These are phyloP conservation scores for Selene dorsalis DNA, from an alignment of 2,797 vertebrate genomes.

Conservation along the genomic window DNA sequence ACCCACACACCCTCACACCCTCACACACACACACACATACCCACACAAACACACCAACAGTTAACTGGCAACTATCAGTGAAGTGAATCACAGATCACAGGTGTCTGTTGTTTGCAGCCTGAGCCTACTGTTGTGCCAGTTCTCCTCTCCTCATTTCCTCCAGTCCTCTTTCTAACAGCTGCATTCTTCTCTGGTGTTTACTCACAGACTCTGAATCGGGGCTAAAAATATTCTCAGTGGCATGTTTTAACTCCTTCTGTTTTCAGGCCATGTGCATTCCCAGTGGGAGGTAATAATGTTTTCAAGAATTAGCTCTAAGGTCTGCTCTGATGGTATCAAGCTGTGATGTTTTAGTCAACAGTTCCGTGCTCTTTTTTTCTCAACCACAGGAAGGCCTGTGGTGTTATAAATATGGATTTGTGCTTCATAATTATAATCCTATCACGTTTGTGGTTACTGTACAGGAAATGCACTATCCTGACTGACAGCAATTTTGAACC, in stretches of 20 bases:
- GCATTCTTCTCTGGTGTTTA: constrained; percentile 32
- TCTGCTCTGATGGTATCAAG: constrained; percentile 34
- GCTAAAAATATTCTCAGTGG: constrained; percentile 38
- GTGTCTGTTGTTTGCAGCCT: constrained; percentile 29
- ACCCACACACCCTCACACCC: neutral
- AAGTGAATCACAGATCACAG: constrained; percentile 37
- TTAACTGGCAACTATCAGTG: constrained; percentile 32
- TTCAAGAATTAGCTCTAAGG: constrained; percentile 22
- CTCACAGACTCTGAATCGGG: constrained; percentile 16
- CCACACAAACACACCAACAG: too few species aligned
- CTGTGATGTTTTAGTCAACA: constrained; percentile 30
- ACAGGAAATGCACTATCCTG: neutral
- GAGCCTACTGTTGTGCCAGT: constrained; percentile 26
- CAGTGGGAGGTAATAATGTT: constrained; percentile 22
- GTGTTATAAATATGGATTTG: constrained; percentile 27
- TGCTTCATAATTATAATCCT: constrained; percentile 24
- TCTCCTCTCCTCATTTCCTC: constrained; percentile 31
- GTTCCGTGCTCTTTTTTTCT: constrained; percentile 22
- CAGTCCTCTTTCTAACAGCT: constrained; percentile 16
- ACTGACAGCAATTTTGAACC: constrained; percentile 2
- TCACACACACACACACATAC: neutral
- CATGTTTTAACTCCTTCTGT: constrained; percentile 35
- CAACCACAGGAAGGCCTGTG: neutral
- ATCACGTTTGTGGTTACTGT: constrained; percentile 19
- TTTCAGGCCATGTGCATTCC: constrained; percentile 31